Conservation (phyloP, 2,888 invertebrate species). For the Limnephilus lunatus region DNA sequence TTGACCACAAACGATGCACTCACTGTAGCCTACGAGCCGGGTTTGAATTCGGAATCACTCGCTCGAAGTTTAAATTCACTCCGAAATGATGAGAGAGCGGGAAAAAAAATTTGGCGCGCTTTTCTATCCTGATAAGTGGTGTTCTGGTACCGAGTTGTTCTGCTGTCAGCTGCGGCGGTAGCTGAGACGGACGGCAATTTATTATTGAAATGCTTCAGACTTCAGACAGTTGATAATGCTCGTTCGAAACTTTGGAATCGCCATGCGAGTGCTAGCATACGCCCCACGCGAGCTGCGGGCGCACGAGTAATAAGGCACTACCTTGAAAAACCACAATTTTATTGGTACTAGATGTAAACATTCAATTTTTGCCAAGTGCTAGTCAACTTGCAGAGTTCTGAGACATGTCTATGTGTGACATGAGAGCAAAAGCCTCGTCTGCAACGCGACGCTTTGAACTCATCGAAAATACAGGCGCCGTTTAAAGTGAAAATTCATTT, state of each 20-base stretch:
- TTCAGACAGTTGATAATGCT: constrained; percentile 19
- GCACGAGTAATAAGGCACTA: background rate
- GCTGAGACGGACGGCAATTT: constrained; percentile 22
- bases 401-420: background rate
- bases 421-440: constrained; percentile 38
- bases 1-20: constrained; percentile 51
- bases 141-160: background rate
- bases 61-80: constrained; percentile 54
- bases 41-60: constrained; percentile 46
- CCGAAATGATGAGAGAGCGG: constrained; percentile 42
- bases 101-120: constrained; percentile 56
- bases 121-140: constrained; percentile 40
- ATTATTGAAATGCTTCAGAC: constrained; percentile 20
- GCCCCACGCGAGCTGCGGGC: background rate
- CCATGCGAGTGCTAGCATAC: background rate
- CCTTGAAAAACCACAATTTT: background rate
- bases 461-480: constrained; percentile 10
- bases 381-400: background rate
- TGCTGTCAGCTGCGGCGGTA: constrained; percentile 44
- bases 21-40: constrained; percentile 58
- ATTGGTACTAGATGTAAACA: background rate
- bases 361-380: background rate
- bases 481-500: background rate
- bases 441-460: constrained; percentile 27
- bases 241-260: constrained; percentile 6